Evolutionary conservation across 2,113 vertebrate species (phyloP), one percentile per base, ranked within the genome.

Genomic region (Brevimyrus niger): DNA sequence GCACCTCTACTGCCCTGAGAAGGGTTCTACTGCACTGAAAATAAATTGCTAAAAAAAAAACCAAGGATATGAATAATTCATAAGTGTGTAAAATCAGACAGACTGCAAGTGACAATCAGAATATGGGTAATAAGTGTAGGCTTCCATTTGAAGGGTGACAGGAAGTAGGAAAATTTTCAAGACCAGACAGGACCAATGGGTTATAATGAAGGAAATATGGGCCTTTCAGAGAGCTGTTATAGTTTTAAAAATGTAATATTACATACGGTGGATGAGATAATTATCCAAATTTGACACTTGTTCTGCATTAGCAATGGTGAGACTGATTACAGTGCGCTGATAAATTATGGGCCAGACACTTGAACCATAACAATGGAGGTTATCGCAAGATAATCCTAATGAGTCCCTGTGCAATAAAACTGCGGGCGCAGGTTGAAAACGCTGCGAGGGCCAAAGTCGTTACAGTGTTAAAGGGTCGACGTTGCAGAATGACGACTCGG

Each of bases 211-310:
- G 91, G 44, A 92, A 90, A 93, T 91, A 92, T 91, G 90, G 86
- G 92, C 92, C 91, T 89, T 92, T 91, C 93, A 91, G 55, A 90
- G 91, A 87, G 61, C 88, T n/a, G 82, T 89, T 89, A 91, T 90
- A 92, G 88, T 93, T 94, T 51, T 80, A 42, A 89, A 48, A 8
- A 92, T 89, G 93, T 93, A 87, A 91, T 93, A 92, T 93, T 92
- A 91, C 93, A 91, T 91, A 92, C 90, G 89, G 90, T 89, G 91
- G 94, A 94, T 93, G 92, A 95, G 94, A 95, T 95, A 92, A 95
- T 95, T 94, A 95, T 95, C 94, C 89, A 89, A 61, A 91, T 93
- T 90, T 89, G 89, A 93, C 93, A 92, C 91, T 88, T 93, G 92
- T 93, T 93, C 91, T 92, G 90, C 91, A 94, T 95, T 94, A 94